Conservation (phyloP, 2,888 invertebrate genomes). For the Lasioglossum malachurum region DNA sequence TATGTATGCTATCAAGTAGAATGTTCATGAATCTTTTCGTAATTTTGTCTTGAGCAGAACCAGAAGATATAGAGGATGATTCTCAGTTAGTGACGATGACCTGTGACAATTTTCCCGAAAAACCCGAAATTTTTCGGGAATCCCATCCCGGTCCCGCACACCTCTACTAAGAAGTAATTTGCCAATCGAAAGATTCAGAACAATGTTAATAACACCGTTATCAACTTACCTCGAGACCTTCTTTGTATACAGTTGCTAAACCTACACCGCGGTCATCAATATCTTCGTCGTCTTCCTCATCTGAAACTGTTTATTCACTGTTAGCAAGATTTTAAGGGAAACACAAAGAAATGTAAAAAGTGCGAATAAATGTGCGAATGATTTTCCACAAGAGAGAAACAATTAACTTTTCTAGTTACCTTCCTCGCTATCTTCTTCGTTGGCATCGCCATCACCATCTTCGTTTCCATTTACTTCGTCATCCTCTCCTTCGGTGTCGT, state of each 20-base stretch:
- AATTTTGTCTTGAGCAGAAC: no score
- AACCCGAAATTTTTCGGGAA: no score
- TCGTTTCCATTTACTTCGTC: slow-evolving; percentile 93
- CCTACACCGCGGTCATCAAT: slow-evolving; percentile 89
- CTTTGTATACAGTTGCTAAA: slow-evolving; percentile 90
- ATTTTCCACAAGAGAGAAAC: neutral
- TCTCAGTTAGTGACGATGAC: no score
- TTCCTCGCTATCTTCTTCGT: slow-evolving; percentile 85
- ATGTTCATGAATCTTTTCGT: no score
- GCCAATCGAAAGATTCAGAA: no score
- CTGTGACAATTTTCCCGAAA: no score
- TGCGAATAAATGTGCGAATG: neutral
- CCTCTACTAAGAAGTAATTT: no score
- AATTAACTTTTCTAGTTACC: slow-evolving; percentile 68
- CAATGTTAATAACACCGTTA: no score
- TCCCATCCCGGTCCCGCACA: no score
- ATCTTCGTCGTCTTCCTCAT: slow-evolving; percentile 88
- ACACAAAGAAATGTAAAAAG: no score
- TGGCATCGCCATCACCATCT: slow-evolving; percentile 89
- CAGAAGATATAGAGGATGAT: no score
- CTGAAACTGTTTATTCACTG: slow-evolving; percentile 85
- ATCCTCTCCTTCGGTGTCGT: slow-evolving; percentile 91
- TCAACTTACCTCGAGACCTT: slow-evolving; percentile 87
- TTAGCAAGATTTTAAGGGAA: neutral
- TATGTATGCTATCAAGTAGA: no score